These are phyloP conservation scores for Hypercompe scribonia DNA, from an alignment of 2,888 invertebrate species.

Conservation along the genomic window DNA sequence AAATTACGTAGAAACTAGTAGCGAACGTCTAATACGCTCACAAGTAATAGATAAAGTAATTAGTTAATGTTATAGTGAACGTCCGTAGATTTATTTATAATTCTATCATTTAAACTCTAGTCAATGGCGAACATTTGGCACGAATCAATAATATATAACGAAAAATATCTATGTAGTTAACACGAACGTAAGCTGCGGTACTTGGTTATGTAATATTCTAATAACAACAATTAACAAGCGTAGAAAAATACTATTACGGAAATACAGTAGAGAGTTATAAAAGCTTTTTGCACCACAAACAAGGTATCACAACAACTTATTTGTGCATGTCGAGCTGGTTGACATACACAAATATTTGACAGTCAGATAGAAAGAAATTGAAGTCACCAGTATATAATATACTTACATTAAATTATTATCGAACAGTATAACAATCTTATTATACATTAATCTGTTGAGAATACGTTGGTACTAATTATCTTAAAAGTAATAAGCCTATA, in stretches of 20 bases:
- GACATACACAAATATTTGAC: slow-evolving; percentile 53
- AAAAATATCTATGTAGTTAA: slow-evolving; percentile 31
- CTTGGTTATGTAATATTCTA: slow-evolving; percentile 47
- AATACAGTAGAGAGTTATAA: slow-evolving; percentile 43
- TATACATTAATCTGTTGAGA: background rate
- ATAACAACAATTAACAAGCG: slow-evolving; percentile 63
- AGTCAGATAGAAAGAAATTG: background rate
- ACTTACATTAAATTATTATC: background rate
- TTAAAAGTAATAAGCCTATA: background rate
- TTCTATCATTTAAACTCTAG: slow-evolving; percentile 32
- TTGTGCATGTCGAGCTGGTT: slow-evolving; percentile 67
- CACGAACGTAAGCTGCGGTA: slow-evolving; percentile 31
- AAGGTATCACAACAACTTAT: slow-evolving; percentile 52
- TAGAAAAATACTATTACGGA: slow-evolving; percentile 66
- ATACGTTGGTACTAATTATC: background rate
- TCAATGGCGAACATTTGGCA: slow-evolving; percentile 45
- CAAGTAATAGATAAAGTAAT: slow-evolving; percentile 45
- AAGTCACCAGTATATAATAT: background rate
- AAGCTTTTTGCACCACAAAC: slow-evolving; percentile 50
- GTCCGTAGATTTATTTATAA: slow-evolving; percentile 16
- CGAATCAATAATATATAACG: slow-evolving; percentile 37
- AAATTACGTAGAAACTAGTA: slow-evolving; percentile 59
- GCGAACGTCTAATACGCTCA: slow-evolving; percentile 51
- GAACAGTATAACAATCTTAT: background rate
- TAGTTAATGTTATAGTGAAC: slow-evolving; percentile 39